phyloP scores from a whole-genome alignment of 1,140 invertebrate species.

The Scaptomyza hsui region DNA sequence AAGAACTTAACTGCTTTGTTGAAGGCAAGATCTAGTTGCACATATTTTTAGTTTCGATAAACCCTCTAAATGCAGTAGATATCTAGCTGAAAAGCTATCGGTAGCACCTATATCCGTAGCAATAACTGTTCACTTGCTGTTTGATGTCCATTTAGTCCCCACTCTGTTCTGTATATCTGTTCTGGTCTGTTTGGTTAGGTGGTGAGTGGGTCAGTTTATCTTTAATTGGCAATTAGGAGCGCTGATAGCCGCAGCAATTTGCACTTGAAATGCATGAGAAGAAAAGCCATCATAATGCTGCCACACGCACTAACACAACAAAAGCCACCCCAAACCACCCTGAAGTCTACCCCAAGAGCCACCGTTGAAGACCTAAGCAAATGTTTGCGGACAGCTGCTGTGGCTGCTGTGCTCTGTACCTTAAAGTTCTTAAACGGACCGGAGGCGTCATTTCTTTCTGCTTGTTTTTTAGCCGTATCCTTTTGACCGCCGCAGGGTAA shows the following conservation, averaged over 20 bases:
- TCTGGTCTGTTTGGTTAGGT: slow-evolving; percentile 7
- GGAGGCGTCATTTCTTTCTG: slow-evolving; percentile 24
- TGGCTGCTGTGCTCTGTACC: slow-evolving; percentile 7
- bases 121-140: no score
- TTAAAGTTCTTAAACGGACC: slow-evolving; percentile 32
- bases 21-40: no score
- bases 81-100: no score
- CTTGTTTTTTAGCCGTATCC: slow-evolving; percentile 38
- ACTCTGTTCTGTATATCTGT: background rate
- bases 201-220: slow-evolving; percentile 55
- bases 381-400: slow-evolving; percentile 60
- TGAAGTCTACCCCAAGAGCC: no score
- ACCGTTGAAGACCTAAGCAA: slow-evolving; percentile 61
- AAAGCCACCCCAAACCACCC: slow-evolving; percentile 24
- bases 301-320: slow-evolving; percentile 4
- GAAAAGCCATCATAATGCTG: slow-evolving; percentile 53
- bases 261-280: slow-evolving; percentile 71
- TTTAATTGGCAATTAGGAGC: slow-evolving; percentile 77
- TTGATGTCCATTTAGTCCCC: background rate
- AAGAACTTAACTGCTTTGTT: no score
- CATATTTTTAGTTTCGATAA: no score
- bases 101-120: no score
- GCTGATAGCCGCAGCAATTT: slow-evolving; percentile 76
- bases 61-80: no score
- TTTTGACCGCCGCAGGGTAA: slow-evolving; percentile 72